These are phyloP conservation scores for Natrix natrix DNA, from an alignment of 2,797 vertebrate genomes.

Conservation along the genomic window DNA sequence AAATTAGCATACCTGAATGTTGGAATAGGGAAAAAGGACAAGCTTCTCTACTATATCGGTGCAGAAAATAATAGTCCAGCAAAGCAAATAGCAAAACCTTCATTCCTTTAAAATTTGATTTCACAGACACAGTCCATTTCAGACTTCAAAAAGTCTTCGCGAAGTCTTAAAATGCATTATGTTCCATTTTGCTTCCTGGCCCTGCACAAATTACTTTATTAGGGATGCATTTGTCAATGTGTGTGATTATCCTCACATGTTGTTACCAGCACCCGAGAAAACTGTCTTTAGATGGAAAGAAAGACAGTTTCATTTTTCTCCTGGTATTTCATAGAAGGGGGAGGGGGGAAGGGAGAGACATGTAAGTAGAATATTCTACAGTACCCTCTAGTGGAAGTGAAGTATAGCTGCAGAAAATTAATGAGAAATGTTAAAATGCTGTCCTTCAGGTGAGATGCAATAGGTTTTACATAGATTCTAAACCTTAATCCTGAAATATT, in stretches of 20 bases:
- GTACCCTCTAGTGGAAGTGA: constrained; percentile 54
- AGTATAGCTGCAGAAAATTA: background rate
- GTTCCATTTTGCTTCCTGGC: background rate
- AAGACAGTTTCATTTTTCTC: constrained; percentile 26
- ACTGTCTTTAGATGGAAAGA: background rate
- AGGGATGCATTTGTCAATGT: constrained; percentile 31
- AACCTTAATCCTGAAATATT: constrained; percentile 31
- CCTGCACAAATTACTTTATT: constrained; percentile 15
- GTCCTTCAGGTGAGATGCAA: constrained; percentile 7
- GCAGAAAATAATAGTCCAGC: background rate
- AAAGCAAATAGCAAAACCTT: background rate
- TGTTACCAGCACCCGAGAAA: constrained; percentile 14
- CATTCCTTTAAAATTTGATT: background rate
- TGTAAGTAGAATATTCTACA: constrained; percentile 20
- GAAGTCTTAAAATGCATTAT: background rate
- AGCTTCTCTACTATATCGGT: background rate
- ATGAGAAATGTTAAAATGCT: background rate
- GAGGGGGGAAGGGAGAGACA: background rate
- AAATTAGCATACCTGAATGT: background rate
- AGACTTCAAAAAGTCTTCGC: background rate
- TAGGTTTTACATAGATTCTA: background rate
- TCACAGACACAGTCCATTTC: background rate
- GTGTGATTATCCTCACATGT: constrained; percentile 7
- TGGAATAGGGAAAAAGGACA: background rate
- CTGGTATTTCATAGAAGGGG: background rate